Conservation (phyloP, 2,888 invertebrate genomes). For the Lissonota sp. region DNA sequence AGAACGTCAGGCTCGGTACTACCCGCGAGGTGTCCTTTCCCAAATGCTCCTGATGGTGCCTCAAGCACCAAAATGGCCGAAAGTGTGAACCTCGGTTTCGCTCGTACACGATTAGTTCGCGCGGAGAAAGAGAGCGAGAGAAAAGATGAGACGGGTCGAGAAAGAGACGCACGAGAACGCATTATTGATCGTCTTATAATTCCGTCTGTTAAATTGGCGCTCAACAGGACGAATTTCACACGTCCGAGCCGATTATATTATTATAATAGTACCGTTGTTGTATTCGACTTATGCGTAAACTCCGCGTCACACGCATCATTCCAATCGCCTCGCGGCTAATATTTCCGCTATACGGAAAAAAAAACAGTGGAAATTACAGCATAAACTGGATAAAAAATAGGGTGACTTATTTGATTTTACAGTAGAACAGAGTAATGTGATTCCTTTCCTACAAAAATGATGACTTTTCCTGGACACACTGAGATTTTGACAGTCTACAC, state of each 20-base stretch:
- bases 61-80: conserved; percentile 39
- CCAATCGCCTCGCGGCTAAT: conserved; percentile 22
- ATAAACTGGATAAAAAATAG: too few species aligned
- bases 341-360: too few species aligned
- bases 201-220: conserved; percentile 59
- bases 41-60: conserved; percentile 33
- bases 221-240: conserved; percentile 59
- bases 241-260: conserved; percentile 53
- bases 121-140: conserved; percentile 11
- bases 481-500: too few species aligned
- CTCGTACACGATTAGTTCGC: conserved; percentile 53
- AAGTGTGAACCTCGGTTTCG: conserved; percentile 60
- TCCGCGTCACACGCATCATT: not conserved
- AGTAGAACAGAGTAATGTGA: too few species aligned
- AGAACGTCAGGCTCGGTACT: conserved; percentile 53
- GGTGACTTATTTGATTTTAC: too few species aligned
- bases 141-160: not conserved
- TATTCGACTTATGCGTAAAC: not conserved
- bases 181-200: conserved; percentile 68
- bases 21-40: conserved; percentile 33
- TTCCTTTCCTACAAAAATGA: too few species aligned
- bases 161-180: conserved; percentile 37
- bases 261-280: conserved; percentile 45
- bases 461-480: too few species aligned
- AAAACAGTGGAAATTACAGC: too few species aligned